Evolutionary conservation across 2,888 invertebrate genomes (phyloP), one percentile per base, ranked within the genome.

Genomic region (Lordiphosa andalusiaca): DNA sequence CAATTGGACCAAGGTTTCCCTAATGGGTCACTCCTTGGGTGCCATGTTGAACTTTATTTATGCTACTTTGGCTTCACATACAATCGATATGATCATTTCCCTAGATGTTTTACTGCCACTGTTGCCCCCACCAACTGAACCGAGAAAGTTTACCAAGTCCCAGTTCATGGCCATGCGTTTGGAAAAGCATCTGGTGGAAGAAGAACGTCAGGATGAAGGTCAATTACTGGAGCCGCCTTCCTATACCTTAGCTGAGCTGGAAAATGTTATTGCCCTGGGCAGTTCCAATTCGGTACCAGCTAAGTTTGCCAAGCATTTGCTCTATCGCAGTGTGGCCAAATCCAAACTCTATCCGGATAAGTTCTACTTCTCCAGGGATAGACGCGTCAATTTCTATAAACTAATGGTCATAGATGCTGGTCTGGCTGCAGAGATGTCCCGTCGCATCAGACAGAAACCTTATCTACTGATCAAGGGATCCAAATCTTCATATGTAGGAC

Each of bases 21-120:
- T 94, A 13, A 75, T 95, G 63, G 91, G 92, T 2, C 94, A 94
- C 83, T 94, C 94, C 0, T 90, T 93, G 90, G 93, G 93, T 2
- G 91, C 91, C 1, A 90, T 92, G 23, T 88, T 91, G 0, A 89
- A 90, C 10, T 92, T 92, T 81, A 87, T 91, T 7, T 94, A 92
- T 71, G 90, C 93, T 0, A 89, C 91, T 41, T 72, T 92, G 0
- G 93, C 91, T 75, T 81, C 83, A 0, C 88, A 73, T 3, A 71
- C 71, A 42, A 70, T 86, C 2, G 87, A 88, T 52, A 65, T 88
- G 60, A 37, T 87, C 6, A 78, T 88, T 21, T 73, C 76, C 21
- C 58, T 88, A 19, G 89, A 88, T 62, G 44, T 71, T 2, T 50
- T 38, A 78, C 36, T 64, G 2, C 65, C 62, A 2, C 3, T 13